Conservation (phyloP, 2,113 vertebrate species). For the Anguilla rostrata region DNA sequence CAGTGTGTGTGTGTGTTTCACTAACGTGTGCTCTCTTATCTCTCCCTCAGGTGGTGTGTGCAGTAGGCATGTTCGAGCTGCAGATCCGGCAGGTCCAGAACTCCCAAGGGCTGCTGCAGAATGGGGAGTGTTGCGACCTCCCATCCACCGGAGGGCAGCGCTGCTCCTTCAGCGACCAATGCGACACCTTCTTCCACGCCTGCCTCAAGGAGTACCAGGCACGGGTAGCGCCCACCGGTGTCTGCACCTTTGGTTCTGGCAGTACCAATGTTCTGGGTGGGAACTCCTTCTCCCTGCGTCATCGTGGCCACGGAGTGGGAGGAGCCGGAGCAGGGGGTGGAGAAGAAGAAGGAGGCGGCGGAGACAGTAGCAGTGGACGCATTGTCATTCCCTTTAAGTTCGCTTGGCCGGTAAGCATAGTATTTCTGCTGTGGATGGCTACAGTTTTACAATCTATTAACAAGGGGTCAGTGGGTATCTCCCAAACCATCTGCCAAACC, state of each 20-base stretch:
- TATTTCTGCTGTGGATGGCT: slow-evolving; percentile 38
- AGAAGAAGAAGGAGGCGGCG: slow-evolving; percentile 29
- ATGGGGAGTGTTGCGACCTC: slow-evolving; percentile 72
- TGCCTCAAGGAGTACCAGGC: slow-evolving; percentile 81
- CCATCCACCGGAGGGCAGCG: slow-evolving; percentile 52
- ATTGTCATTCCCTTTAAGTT: slow-evolving; percentile 75
- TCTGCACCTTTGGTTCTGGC: slow-evolving; percentile 70
- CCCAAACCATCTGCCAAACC: too few relatives aligned
- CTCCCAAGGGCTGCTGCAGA: slow-evolving; percentile 63
- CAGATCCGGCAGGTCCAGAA: slow-evolving; percentile 73
- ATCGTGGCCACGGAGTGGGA: slow-evolving; percentile 44
- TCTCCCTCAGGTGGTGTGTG: slow-evolving; percentile 54
- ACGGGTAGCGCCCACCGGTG: slow-evolving; percentile 60
- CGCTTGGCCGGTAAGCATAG: slow-evolving; percentile 77
- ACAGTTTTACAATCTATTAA: slow-evolving; percentile 23
- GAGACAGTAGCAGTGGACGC: slow-evolving; percentile 55
- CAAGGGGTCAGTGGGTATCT: slow-evolving; percentile 52
- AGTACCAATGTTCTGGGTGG: slow-evolving; percentile 69
- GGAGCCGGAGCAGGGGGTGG: slow-evolving; percentile 35
- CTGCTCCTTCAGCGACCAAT: slow-evolving; percentile 64
- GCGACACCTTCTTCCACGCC: slow-evolving; percentile 73
- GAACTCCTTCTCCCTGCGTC: slow-evolving; percentile 62
- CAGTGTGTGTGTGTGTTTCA: neutral
- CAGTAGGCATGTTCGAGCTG: slow-evolving; percentile 74
- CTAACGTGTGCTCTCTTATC: neutral